These are phyloP conservation scores for Xylota segnis DNA, from an alignment of 2,888 invertebrate genomes.

Conservation along the genomic window DNA sequence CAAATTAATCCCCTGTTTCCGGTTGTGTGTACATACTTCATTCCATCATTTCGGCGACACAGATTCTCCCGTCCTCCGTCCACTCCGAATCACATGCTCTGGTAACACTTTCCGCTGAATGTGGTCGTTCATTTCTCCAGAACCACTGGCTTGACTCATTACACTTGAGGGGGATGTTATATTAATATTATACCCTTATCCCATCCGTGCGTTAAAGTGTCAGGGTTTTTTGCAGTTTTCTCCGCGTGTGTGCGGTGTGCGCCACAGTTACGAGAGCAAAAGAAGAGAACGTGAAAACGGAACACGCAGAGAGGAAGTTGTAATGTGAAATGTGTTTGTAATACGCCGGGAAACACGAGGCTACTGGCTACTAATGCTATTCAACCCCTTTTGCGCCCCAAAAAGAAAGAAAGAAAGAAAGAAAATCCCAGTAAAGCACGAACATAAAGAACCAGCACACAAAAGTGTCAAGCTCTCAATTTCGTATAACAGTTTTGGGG, in stretches of 20 bases:
- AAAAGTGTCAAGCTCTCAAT: conserved; percentile 36
- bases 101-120: conserved; percentile 53
- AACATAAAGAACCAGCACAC: conserved; percentile 13
- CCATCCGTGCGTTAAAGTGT: conserved; percentile 37
- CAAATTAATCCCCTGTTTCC: background rate
- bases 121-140: conserved; percentile 16
- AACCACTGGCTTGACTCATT: conserved; percentile 23
- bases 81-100: conserved; percentile 9
- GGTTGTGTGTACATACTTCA: background rate
- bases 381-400: background rate
- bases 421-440: background rate
- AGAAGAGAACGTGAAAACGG: conserved; percentile 13
- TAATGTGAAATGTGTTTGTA: conserved; percentile 38
- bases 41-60: background rate
- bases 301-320: conserved; percentile 33
- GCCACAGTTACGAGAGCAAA: conserved; percentile 19
- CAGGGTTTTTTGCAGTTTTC: conserved; percentile 44
- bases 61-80: background rate
- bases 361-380: background rate
- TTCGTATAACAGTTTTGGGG: conserved; percentile 51
- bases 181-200: conserved; percentile 24
- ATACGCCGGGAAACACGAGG: conserved; percentile 54
- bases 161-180: conserved; percentile 52
- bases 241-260: conserved; percentile 33
- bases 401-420: too few species aligned